Conservation (phyloP, 2,113 vertebrate genomes). For the Cyprinodon variegatus region DNA sequence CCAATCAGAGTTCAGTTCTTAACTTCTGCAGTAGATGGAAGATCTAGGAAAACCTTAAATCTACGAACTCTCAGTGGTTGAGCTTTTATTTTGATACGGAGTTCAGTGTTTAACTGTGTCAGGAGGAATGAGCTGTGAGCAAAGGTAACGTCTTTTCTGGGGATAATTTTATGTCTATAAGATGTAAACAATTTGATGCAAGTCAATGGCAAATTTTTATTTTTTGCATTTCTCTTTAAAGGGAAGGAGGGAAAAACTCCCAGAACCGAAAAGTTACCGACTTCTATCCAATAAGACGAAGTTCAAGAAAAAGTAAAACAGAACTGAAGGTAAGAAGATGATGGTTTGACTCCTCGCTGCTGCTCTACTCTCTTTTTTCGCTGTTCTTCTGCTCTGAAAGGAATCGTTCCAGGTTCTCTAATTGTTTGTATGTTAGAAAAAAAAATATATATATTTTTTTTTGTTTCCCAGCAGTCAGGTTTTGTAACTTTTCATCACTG, state of each 20-base stretch:
- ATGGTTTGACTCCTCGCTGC: background rate
- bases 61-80: background rate
- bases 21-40: background rate
- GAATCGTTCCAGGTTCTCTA: too few relatives aligned
- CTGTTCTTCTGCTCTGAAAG: too few relatives aligned
- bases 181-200: background rate
- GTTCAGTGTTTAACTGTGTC: background rate
- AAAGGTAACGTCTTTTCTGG: background rate
- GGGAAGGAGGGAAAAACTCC: conserved; percentile 73
- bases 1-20: background rate
- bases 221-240: conserved; percentile 15
- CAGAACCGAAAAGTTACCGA: conserved; percentile 93
- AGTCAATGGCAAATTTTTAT: background rate
- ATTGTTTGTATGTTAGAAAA: too few relatives aligned
- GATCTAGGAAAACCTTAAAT: background rate
- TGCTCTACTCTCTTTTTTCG: too few relatives aligned
- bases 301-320: conserved; percentile 91
- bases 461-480: too few relatives aligned
- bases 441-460: too few relatives aligned
- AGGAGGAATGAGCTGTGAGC: background rate
- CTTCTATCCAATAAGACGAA: conserved; percentile 92
- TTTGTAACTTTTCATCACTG: too few relatives aligned
- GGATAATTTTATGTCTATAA: background rate
- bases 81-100: background rate
- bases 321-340: conserved; percentile 86